Evolutionary conservation across 2,888 invertebrate species (phyloP), one percentile per base, ranked within the genome.

Genomic region (Napeogenes sylphis): DNA sequence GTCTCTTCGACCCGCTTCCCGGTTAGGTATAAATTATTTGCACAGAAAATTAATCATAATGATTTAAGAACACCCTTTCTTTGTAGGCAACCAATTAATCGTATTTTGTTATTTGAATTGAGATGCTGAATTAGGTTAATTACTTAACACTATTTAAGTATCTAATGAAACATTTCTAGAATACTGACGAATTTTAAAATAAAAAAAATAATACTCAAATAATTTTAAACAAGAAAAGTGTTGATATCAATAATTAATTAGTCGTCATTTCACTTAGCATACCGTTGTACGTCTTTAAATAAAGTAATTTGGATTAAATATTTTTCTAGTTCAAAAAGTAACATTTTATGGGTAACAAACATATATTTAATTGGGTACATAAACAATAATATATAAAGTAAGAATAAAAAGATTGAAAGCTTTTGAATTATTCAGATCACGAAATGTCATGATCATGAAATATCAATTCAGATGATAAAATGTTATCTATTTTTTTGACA

Each of bases 1-100:
- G 87, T 87, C 85, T 86, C 84, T 84, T 84, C 84, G 85, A 83
- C 84, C 84, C 83, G 82, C 81, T 83, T 83, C 77, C 86, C 85
- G 87, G 87, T 84, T 84, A 82, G 81, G 80, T 85, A 89, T 88
- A 87, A 90, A 89, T 90, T 87, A 88, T 88, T 85, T 84, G 80
- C 84, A 79, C 81, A 73, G 79, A 87, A 88, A 88, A 90, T 88
- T 87, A 85, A 87, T 90, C 87, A 85, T 80, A 78, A 83, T 83
- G 81, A 87, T 87, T 86, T 85, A 84, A 82, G 82, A 81, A 83
- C 78, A 82, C 74, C 79, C 81, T 79, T 81, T 79, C 80, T 79
- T 81, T 79, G 76, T 77, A 77, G 75, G 71, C 71, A 75, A 69
- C 70, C 54, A 61, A 68, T 66, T 63, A 65, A 63, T 67, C 58